Percentiles rank a stretch among this genome's conserved stretches.
phyloP scores from a whole-genome alignment of 2,797 vertebrate genomes.

The Synaphobranchus kaupii region DNA sequence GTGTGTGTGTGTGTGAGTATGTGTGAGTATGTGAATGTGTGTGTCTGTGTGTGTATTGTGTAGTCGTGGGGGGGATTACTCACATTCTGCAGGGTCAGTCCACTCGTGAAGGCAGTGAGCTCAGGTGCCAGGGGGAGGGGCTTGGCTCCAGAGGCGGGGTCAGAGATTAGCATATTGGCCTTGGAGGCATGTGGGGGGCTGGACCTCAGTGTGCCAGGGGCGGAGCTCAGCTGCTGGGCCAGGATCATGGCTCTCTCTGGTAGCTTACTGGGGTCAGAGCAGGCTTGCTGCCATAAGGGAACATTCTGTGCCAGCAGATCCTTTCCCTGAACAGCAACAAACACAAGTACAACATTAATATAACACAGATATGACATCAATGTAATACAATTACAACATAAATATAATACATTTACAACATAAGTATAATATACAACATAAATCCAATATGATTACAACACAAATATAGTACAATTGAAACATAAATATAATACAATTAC shows the following conservation, averaged over 20 bases:
- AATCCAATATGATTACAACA: not conserved
- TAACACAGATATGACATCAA: not conserved
- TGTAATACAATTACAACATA: not conserved
- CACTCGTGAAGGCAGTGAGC: conserved; percentile 92
- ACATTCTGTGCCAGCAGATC: conserved; percentile 96
- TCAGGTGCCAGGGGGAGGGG: conserved; percentile 95
- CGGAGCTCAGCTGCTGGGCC: conserved; percentile 89
- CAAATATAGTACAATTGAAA: too few relatives aligned
- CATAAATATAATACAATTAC: too few relatives aligned
- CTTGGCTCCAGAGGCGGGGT: conserved; percentile 94
- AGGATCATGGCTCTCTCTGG: conserved; percentile 89
- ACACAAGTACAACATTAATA: not conserved
- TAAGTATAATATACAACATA: not conserved
- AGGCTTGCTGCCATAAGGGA: conserved; percentile 93
- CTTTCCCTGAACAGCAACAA: conserved; percentile 79
- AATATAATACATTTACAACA: not conserved
- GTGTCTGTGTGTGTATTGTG: too few relatives aligned
- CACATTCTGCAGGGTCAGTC: conserved; percentile 67
- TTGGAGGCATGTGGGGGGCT: conserved; percentile 91
- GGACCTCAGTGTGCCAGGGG: conserved; percentile 80
- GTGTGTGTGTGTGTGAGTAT: too few relatives aligned
- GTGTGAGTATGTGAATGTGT: not conserved
- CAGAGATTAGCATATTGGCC: conserved; percentile 95
- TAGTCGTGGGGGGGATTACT: conserved; percentile 34
- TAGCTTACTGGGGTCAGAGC: conserved; percentile 93